Evolutionary conservation across 1,140 invertebrate genomes (phyloP).

Genomic region (Orchesella cincta): DNA sequence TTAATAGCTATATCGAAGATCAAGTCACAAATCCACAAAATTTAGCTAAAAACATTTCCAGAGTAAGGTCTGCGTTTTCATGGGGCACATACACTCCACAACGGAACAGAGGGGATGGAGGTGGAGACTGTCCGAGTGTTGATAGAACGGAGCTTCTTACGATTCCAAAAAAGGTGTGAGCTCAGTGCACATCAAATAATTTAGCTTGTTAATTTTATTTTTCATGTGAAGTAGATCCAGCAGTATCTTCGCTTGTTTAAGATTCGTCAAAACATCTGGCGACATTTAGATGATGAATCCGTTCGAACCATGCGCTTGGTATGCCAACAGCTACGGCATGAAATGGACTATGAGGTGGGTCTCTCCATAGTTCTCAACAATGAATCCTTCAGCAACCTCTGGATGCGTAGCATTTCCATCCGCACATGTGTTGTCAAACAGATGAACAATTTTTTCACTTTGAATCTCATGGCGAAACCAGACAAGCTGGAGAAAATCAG

Average conservation of each 20-base stretch:
- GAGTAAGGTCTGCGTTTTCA: constrained; percentile 26
- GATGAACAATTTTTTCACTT: background rate
- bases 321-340: constrained; percentile 25
- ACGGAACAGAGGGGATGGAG: background rate
- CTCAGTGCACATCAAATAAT: background rate
- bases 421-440: background rate
- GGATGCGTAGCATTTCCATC: background rate
- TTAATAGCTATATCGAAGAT: background rate
- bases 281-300: background rate
- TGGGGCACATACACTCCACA: constrained; percentile 35
- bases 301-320: constrained; percentile 28
- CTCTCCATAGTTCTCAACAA: constrained; percentile 9
- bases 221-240: constrained; percentile 1
- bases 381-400: background rate
- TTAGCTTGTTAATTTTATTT: background rate
- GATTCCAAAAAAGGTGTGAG: background rate
- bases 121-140: background rate
- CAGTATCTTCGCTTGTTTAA: background rate
- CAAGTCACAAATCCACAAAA: background rate
- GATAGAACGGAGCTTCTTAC: background rate
- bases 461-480: constrained; percentile 7
- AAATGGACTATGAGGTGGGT: constrained; percentile 32
- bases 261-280: constrained; percentile 32
- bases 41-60: background rate
- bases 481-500: background rate